These are phyloP conservation scores for Cephus pygmeus DNA, from an alignment of 2,888 invertebrate genomes.

Conservation along the genomic window DNA sequence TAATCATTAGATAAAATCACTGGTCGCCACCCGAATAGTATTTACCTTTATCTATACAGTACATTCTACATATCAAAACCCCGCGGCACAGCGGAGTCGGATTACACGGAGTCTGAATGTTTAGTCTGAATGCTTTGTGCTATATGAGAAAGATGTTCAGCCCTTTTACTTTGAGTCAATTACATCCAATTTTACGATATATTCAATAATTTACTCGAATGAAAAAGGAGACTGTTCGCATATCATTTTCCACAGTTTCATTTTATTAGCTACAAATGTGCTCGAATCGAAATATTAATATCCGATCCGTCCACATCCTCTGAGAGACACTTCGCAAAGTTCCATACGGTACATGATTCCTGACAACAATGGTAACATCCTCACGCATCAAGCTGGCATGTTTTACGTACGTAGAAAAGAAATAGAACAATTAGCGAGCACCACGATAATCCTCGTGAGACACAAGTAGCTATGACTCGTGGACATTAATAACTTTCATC, in stretches of 20 bases:
- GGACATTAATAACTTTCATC: background rate
- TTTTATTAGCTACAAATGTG: slow-evolving; percentile 10
- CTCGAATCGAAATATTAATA: slow-evolving; percentile 6
- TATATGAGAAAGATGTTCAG: too few relatives aligned
- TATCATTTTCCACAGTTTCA: background rate
- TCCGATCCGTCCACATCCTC: slow-evolving; percentile 8
- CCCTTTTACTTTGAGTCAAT: too few relatives aligned
- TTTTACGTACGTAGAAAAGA: slow-evolving; percentile 1
- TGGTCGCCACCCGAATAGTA: too few relatives aligned
- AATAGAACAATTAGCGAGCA: background rate
- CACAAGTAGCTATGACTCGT: background rate
- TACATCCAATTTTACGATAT: too few relatives aligned
- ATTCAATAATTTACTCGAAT: too few relatives aligned
- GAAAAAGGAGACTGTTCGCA: background rate
- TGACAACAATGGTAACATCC: background rate
- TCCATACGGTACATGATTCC: background rate
- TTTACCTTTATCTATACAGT: too few relatives aligned
- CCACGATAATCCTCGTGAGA: background rate
- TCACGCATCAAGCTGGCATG: background rate
- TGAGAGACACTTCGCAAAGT: background rate
- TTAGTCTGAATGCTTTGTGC: too few relatives aligned
- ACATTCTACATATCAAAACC: too few relatives aligned
- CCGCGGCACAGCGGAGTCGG: too few relatives aligned
- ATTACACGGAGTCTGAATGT: too few relatives aligned
- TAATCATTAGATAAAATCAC: too few relatives aligned